Evolutionary conservation across 1,140 invertebrate species (phyloP).

Genomic region (Nixonia krombeini): DNA sequence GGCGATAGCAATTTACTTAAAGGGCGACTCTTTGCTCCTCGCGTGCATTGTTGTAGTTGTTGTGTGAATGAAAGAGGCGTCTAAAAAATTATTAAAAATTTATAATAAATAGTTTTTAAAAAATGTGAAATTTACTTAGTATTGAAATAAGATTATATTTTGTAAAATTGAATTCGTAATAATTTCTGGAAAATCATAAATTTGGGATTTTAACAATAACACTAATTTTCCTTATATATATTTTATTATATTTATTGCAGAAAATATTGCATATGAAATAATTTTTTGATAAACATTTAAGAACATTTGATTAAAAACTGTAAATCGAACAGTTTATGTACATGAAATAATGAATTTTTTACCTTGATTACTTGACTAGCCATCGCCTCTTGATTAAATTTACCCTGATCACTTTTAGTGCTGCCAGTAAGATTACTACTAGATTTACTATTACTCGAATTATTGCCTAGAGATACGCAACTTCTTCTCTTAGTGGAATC

Average conservation of each 20-base stretch:
- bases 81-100: conserved; percentile 62
- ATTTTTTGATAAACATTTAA: too few species aligned
- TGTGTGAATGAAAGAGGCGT: conserved; percentile 80
- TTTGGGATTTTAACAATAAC: too few species aligned
- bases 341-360: too few species aligned
- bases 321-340: too few species aligned
- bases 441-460: conserved; percentile 81
- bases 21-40: conserved; percentile 74
- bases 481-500: conserved; percentile 80
- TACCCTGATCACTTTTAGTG: conserved; percentile 76
- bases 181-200: too few species aligned
- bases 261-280: too few species aligned
- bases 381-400: conserved; percentile 69
- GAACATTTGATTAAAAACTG: too few species aligned
- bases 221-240: too few species aligned
- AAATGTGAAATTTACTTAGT: too few species aligned
- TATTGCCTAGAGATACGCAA: conserved; percentile 80
- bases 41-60: conserved; percentile 80
- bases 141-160: too few species aligned
- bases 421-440: conserved; percentile 80
- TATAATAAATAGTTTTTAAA: conserved; percentile 7
- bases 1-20: conserved; percentile 78
- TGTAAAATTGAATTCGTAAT: too few species aligned
- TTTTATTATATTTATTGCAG: too few species aligned
- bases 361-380: conserved; percentile 68